Percentiles rank a stretch among this genome's conserved stretches.
Conservation (phyloP, 2,797 vertebrate species). For the Pelodytes ibericus region DNA sequence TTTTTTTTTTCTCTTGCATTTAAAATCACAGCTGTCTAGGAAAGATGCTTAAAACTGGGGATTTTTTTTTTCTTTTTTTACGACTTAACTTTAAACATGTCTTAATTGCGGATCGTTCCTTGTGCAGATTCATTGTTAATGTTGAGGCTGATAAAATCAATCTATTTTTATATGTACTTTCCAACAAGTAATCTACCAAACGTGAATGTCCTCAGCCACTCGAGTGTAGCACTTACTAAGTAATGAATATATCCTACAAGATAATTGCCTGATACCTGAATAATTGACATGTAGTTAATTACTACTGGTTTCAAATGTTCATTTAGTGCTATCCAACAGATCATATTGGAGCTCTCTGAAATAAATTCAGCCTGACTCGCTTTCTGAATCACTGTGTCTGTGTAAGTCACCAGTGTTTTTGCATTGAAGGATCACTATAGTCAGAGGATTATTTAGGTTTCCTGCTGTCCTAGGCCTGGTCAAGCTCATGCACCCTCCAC, state of each 20-base stretch:
- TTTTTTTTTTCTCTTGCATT: slow-evolving; percentile 66
- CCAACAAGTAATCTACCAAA: slow-evolving; percentile 48
- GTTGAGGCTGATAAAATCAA: slow-evolving; percentile 45
- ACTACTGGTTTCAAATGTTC: slow-evolving; percentile 33
- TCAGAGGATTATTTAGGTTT: no score
- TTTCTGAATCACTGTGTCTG: no score
- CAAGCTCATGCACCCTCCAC: no score
- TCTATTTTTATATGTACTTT: slow-evolving; percentile 47
- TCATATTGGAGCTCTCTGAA: slow-evolving; percentile 15
- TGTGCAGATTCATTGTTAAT: slow-evolving; percentile 26
- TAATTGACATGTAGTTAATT: slow-evolving; percentile 47
- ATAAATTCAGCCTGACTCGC: slow-evolving; percentile 6
- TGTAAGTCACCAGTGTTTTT: not conserved
- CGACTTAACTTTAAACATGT: slow-evolving; percentile 51
- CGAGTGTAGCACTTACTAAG: slow-evolving; percentile 40
- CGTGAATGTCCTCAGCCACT: slow-evolving; percentile 33
- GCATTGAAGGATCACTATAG: no score
- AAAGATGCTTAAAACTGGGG: slow-evolving; percentile 13
- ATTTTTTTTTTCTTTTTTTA: slow-evolving; percentile 43
- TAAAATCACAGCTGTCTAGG: slow-evolving; percentile 40
- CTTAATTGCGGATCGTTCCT: slow-evolving; percentile 48
- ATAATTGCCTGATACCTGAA: slow-evolving; percentile 37
- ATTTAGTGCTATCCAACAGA: slow-evolving; percentile 17
- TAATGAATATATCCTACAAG: slow-evolving; percentile 44
- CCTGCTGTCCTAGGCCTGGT: no score